Evolutionary conservation across 2,113 vertebrate genomes (phyloP), one percentile per base, ranked within the genome.

Genomic region (Campylomormyrus numenius): DNA sequence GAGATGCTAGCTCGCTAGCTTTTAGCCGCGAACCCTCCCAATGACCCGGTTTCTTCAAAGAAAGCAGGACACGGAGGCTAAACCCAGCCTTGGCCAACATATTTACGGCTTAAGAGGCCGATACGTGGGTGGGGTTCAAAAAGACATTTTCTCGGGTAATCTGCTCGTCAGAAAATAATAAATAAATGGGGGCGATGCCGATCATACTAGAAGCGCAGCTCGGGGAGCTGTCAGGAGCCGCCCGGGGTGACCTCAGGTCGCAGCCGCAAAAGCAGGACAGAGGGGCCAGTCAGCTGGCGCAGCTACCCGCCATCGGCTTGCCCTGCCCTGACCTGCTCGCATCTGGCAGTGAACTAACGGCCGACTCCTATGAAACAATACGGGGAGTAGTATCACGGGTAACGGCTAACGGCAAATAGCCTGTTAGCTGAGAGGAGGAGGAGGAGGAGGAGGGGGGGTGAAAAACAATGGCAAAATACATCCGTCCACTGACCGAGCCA

Each of bases 31-130:
- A 83, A 83, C 42, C 42, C 35, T 84, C 80, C 45, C 35, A 24
- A n/a, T 85, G 83, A 84, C 80, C 80, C 45, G 80, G 80, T 84
- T 84, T 84, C 80, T 27, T 42, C 80, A 84, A 84, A 46, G 35
- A 84, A 42, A 84, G 5, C 80, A 84, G 42, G 80, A 85, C 83
- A 80, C 74, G 31, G 35, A 42, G 74, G 35, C 35, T 80, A 80
- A 80, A 39, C 35, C 31, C 15, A 80, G 74, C 74, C 74, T 17
- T 5, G 31, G 70, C 15, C 31, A 27, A 66, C 8, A 66, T 66
- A 66, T 27, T 66, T n/a, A 66, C 58, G 8, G 24, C 62, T 27
- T 39, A 35, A 24, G 70, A 77, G 35, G 1, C 31, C 5, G 70
- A 39, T 39, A 77, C 1, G 31, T 39, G 70, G 70, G 70, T 31